These are phyloP conservation scores for Chrysina gloriosa DNA, from an alignment of 2,888 invertebrate genomes.

Conservation along the genomic window DNA sequence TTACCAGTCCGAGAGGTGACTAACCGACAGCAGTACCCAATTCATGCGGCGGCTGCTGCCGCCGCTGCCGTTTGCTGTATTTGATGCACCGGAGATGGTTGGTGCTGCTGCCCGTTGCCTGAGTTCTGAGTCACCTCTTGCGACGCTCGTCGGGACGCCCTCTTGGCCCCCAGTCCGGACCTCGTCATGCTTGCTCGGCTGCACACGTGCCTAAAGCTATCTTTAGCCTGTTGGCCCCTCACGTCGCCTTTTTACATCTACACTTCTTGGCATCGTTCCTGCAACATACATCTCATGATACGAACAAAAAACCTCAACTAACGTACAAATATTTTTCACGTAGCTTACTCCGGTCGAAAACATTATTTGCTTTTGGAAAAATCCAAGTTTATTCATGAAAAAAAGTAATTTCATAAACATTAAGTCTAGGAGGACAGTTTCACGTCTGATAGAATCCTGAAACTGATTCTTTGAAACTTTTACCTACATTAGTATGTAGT, in stretches of 20 bases:
- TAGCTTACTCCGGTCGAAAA: conserved; percentile 10
- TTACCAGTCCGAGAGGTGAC: conserved; percentile 57
- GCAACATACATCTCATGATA: conserved; percentile 36
- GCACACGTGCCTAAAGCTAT: conserved; percentile 65
- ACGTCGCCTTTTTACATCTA: conserved; percentile 58
- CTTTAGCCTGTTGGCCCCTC: conserved; percentile 65
- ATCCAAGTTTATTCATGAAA: neutral
- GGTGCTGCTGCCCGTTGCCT: conserved; percentile 39
- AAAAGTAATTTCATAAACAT: too few species aligned
- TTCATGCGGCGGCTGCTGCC: conserved; percentile 2
- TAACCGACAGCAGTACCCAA: conserved; percentile 57
- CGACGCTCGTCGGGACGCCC: conserved; percentile 51
- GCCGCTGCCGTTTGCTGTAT: conserved; percentile 30
- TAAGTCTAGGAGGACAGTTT: too few species aligned
- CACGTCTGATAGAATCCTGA: too few species aligned
- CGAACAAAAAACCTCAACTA: conserved; percentile 32
- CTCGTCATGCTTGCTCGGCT: conserved; percentile 52
- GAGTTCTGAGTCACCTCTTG: conserved; percentile 48
- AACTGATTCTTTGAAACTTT: too few species aligned
- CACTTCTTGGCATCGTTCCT: conserved; percentile 50
- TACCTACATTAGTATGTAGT: too few species aligned
- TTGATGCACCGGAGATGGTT: conserved; percentile 46
- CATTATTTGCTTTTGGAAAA: neutral
- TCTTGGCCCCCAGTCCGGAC: conserved; percentile 50
- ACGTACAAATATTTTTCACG: conserved; percentile 36